Percentiles rank a stretch among this genome's conserved stretches.
phyloP scores from a whole-genome alignment of 2,797 vertebrate genomes.

The Sparidentex hasta region DNA sequence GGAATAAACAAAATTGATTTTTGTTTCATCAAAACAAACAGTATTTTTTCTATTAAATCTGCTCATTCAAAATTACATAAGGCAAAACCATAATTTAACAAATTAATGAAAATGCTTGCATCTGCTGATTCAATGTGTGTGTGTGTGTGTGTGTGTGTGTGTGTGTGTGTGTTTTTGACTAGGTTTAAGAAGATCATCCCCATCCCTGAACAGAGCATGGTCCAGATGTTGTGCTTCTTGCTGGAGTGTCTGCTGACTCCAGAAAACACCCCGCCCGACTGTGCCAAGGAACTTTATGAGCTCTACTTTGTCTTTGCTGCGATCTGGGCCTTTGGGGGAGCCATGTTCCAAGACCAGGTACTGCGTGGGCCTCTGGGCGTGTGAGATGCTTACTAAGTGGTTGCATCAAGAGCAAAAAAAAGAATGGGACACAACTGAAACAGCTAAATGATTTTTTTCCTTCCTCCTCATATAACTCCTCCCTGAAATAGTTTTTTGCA shows the following conservation, averaged over 20 bases:
- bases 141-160: conserved; percentile 42
- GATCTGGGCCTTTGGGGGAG: conserved; percentile 96
- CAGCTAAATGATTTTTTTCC: conserved; percentile 10
- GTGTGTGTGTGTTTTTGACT: conserved; percentile 42
- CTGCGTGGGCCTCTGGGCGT: conserved; percentile 22
- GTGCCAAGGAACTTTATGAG: conserved; percentile 93
- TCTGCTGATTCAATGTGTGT: conserved; percentile 11
- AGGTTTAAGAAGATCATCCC: conserved; percentile 97
- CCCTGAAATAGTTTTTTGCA: conserved; percentile 24
- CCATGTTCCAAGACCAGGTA: conserved; percentile 96
- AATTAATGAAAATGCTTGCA: not conserved
- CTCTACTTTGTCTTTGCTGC: conserved; percentile 97
- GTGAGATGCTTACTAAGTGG: conserved; percentile 37
- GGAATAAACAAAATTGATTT: not conserved
- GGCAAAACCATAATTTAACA: conserved; percentile 1
- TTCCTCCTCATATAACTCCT: conserved; percentile 9
- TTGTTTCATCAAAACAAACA: not conserved
- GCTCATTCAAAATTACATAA: not conserved
- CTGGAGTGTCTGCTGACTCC: conserved; percentile 93
- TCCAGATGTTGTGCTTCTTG: conserved; percentile 94
- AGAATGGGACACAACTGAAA: conserved; percentile 32
- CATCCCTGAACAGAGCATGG: conserved; percentile 93
- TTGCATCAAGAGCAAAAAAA: conserved; percentile 31
- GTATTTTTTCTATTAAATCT: conserved; percentile 19
- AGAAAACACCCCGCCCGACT: conserved; percentile 91